Percentiles rank a stretch among this genome's conserved stretches.
Conservation (phyloP, 2,113 vertebrate species). For the Clarias batrachus region DNA sequence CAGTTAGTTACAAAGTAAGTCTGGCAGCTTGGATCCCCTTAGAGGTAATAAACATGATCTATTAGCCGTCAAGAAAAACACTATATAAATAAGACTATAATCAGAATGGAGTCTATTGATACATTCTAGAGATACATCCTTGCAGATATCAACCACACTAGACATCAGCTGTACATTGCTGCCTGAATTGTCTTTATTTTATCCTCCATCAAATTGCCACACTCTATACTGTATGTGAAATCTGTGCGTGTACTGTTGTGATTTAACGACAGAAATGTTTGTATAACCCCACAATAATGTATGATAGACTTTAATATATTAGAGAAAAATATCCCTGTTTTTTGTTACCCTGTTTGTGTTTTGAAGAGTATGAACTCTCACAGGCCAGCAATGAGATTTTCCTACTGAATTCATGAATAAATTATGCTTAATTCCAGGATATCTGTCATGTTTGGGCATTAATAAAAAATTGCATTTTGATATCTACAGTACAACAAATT, state of each 20-base stretch:
- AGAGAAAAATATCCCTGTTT: not conserved
- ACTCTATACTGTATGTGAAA: not conserved
- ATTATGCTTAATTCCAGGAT: not conserved
- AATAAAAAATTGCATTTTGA: not conserved
- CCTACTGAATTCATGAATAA: slow-evolving; percentile 7
- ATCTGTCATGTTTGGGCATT: not conserved
- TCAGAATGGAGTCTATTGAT: not conserved
- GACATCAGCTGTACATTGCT: not conserved
- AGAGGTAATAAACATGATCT: not conserved
- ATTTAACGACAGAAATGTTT: not conserved
- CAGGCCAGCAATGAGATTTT: not conserved
- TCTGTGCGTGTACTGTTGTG: not conserved
- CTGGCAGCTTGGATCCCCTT: not conserved
- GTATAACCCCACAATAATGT: not conserved
- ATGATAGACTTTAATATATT: not conserved
- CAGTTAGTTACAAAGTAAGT: not conserved
- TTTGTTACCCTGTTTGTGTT: not conserved
- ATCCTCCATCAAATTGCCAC: too few relatives aligned
- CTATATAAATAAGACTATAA: not conserved
- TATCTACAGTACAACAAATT: not conserved
- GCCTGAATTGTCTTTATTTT: not conserved
- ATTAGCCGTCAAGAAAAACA: not conserved
- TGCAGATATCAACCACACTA: not conserved
- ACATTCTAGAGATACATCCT: not conserved
- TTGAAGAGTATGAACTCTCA: not conserved